phyloP scores from a whole-genome alignment of 2,888 invertebrate species.

The Tipula helvola region DNA sequence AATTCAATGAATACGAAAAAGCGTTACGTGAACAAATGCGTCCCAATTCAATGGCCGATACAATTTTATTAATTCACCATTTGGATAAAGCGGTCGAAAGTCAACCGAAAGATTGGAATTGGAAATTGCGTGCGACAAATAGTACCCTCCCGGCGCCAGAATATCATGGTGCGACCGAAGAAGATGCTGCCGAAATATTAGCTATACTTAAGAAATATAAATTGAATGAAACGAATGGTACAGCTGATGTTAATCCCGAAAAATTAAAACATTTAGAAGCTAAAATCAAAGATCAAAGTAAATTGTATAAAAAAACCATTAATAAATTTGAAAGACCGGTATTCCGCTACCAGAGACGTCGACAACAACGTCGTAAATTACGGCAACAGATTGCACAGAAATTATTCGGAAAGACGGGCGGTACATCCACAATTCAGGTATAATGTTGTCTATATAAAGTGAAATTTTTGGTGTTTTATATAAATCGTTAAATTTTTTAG shows the following conservation, averaged over 20 bases:
- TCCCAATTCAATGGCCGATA: not conserved
- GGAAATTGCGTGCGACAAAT: not conserved
- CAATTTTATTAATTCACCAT: not conserved
- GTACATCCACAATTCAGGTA: not conserved
- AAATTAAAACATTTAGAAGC: not conserved
- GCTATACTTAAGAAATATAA: not conserved
- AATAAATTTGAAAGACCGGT: not conserved
- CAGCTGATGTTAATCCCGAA: not conserved
- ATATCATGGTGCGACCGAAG: not conserved
- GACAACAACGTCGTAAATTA: not conserved
- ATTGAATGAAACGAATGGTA: not conserved
- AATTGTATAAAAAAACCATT: not conserved
- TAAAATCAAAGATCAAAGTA: not conserved
- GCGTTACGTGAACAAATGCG: not conserved
- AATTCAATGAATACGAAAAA: not conserved
- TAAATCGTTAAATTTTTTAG: not conserved
- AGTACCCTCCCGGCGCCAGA: not conserved
- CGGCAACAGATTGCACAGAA: not conserved
- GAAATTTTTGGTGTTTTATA: not conserved
- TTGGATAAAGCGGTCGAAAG: not conserved
- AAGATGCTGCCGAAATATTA: not conserved
- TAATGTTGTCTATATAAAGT: not conserved
- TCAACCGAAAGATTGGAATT: not conserved
- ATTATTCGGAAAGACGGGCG: not conserved
- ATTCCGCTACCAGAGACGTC: not conserved